Conservation (phyloP, 1,140 invertebrate genomes). For the Achatina immaculata region DNA sequence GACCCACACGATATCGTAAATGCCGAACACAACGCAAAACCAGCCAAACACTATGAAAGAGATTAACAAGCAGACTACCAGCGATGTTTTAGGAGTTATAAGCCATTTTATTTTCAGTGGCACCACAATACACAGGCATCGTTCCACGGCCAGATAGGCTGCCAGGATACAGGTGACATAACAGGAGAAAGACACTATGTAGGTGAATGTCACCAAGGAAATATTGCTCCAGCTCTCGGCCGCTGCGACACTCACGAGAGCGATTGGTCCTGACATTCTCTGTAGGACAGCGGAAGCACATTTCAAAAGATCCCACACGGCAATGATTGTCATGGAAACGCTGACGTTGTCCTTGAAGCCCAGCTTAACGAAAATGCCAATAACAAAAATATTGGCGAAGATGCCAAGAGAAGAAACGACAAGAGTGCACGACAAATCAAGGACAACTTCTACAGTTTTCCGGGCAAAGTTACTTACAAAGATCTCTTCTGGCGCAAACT, state of each 20-base stretch:
- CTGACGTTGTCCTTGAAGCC: constrained; percentile 23
- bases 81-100: constrained; percentile 5
- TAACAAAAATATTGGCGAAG: constrained; percentile 12
- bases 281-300: background rate
- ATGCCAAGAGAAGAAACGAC: background rate
- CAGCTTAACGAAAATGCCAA: constrained; percentile 2
- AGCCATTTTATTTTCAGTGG: constrained; percentile 21
- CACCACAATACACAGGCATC: constrained; percentile 10
- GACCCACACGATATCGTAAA: constrained; percentile 30
- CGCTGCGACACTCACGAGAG: background rate
- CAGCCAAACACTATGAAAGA: constrained; percentile 1
- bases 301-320: constrained; percentile 20
- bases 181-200: background rate
- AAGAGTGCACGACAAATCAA: background rate
- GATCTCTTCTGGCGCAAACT: background rate
- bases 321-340: constrained; percentile 13
- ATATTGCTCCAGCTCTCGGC: constrained; percentile 16
- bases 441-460: background rate
- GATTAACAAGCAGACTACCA: background rate
- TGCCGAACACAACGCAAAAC: constrained; percentile 18
- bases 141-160: constrained; percentile 19
- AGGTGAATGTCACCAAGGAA: background rate
- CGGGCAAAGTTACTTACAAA: background rate
- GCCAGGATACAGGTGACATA: constrained; percentile 7
- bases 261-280: background rate